Percentiles rank a stretch among this genome's conserved stretches.
phyloP scores from a whole-genome alignment of 2,797 vertebrate species.

The Anguilla marmorata region DNA sequence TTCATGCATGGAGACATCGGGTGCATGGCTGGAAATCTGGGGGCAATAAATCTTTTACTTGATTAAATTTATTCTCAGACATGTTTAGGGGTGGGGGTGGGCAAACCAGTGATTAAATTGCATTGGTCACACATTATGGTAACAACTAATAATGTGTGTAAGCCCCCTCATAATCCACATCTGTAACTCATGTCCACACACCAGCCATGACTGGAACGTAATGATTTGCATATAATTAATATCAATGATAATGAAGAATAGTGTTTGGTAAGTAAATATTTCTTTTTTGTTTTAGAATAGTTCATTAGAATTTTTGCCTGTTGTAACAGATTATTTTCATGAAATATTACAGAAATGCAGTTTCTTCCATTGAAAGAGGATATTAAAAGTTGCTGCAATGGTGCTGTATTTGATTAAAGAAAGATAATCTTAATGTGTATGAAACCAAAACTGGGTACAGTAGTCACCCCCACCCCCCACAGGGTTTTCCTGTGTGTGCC shows the following conservation, averaged over 20 bases:
- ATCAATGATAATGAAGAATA: background rate
- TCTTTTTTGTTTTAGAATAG: background rate
- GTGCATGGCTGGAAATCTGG: background rate
- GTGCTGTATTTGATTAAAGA: background rate
- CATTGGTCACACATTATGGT: slow-evolving; percentile 10
- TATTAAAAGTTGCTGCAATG: background rate
- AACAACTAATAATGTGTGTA: background rate
- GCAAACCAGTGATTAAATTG: background rate
- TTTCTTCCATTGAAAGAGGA: background rate
- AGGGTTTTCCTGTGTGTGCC: no score
- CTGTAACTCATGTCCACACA: background rate
- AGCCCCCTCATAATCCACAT: background rate
- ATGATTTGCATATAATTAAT: background rate
- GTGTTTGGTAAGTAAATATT: background rate
- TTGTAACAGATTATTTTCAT: background rate
- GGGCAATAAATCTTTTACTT: background rate
- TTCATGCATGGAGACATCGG: background rate
- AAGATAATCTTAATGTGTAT: background rate
- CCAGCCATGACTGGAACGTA: background rate
- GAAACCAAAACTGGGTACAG: background rate
- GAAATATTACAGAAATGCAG: background rate
- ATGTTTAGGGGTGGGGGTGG: background rate
- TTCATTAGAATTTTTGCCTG: background rate
- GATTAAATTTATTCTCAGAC: slow-evolving; percentile 7
- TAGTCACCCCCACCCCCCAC: no score